Percentiles rank a stretch among this genome's conserved stretches.
Conservation (phyloP, 2,113 vertebrate species). For the Physeter macrocephalus region DNA sequence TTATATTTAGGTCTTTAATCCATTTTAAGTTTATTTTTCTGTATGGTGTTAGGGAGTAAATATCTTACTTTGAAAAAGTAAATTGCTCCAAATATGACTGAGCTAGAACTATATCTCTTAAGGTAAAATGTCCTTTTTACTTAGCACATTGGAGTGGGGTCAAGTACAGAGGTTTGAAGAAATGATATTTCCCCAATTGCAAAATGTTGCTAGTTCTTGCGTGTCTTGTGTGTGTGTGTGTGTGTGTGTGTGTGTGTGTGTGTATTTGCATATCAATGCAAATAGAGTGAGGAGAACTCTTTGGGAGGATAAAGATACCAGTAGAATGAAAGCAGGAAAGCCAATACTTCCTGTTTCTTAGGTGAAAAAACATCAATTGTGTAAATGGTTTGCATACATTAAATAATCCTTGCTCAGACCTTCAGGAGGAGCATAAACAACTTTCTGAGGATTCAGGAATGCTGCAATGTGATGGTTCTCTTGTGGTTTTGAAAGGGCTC, state of each 20-base stretch:
- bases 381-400: not conserved
- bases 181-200: not conserved
- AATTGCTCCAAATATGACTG: not conserved
- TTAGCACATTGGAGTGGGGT: not conserved
- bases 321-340: not conserved
- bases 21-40: no score
- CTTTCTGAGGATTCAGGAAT: not conserved
- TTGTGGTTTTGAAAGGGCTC: not conserved
- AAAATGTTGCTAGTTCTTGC: not conserved
- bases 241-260: not conserved
- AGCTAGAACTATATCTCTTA: not conserved
- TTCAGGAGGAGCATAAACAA: not conserved
- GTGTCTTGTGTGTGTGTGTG: not conserved
- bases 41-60: no score
- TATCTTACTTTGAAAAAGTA: not conserved
- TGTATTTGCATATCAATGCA: not conserved
- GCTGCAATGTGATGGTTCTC: not conserved
- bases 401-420: not conserved
- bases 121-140: not conserved
- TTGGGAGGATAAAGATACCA: not conserved
- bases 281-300: not conserved
- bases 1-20: no score
- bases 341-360: not conserved
- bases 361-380: not conserved
- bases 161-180: not conserved